These are phyloP conservation scores for Alosa sapidissima DNA, from an alignment of 2,797 vertebrate genomes.

Conservation along the genomic window DNA sequence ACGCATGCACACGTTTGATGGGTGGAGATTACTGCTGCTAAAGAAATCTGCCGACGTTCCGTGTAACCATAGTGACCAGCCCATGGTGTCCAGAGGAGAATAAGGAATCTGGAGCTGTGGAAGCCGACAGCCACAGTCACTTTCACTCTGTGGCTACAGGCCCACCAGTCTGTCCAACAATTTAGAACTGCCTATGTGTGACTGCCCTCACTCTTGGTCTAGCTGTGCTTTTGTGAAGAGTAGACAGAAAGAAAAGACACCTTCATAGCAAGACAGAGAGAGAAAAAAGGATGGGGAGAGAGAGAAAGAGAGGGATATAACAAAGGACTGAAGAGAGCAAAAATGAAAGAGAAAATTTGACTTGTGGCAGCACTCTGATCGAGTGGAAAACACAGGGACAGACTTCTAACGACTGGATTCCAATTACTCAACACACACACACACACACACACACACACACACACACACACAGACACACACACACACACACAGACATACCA, in stretches of 20 bases:
- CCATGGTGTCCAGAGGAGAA: slow-evolving; percentile 45
- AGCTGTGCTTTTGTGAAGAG: not conserved
- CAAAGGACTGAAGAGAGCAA: too few species aligned
- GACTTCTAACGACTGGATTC: not conserved
- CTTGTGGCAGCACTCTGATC: not conserved
- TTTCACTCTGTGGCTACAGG: not conserved
- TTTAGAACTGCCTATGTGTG: too few species aligned
- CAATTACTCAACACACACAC: not conserved
- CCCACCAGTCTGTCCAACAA: too few species aligned
- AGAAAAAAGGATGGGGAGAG: not conserved
- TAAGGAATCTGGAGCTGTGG: not conserved
- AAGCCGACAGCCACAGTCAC: not conserved
- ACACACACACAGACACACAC: not conserved
- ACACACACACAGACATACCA: not conserved
- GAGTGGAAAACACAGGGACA: slow-evolving; percentile 3
- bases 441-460: not conserved
- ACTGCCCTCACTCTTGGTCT: not conserved
- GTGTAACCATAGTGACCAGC: slow-evolving; percentile 66
- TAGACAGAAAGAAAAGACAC: not conserved
- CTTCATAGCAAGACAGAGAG: not conserved
- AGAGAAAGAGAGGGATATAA: slow-evolving; percentile 17
- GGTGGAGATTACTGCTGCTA: slow-evolving; percentile 3
- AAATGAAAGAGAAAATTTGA: not conserved
- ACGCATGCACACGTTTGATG: not conserved
- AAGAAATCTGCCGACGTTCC: slow-evolving; percentile 25